A percentile compares a stretch with the other conserved stretches of the same genome.
Conservation (phyloP, 1,140 invertebrate species). For the Octopus bimaculoides region DNA sequence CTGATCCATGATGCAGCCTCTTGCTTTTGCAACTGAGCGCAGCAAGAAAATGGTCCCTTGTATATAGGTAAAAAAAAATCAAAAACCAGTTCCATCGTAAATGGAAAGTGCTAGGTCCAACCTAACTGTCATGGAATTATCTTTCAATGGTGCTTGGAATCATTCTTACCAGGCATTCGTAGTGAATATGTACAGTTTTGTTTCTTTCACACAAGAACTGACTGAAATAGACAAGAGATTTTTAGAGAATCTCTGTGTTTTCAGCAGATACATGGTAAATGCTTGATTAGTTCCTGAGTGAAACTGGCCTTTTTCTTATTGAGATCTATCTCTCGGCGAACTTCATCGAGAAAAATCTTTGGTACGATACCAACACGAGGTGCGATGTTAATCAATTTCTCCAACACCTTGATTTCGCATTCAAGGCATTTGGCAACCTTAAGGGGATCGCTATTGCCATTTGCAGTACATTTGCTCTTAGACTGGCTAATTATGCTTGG, state of each 20-base stretch:
- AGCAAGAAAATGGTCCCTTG: too few species aligned
- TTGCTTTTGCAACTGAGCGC: too few species aligned
- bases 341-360: constrained; percentile 58
- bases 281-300: not conserved
- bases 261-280: not conserved
- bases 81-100: too few species aligned
- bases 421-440: constrained; percentile 27
- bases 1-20: too few species aligned
- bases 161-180: too few species aligned
- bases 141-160: too few species aligned
- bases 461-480: constrained; percentile 52
- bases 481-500: constrained; percentile 71
- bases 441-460: constrained; percentile 34
- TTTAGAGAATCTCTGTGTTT: not conserved
- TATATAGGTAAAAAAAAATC: too few species aligned
- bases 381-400: constrained; percentile 77
- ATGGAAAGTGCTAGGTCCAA: too few species aligned
- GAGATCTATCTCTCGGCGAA: not conserved
- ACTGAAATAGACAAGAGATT: too few species aligned
- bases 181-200: too few species aligned
- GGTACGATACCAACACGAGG: constrained; percentile 71
- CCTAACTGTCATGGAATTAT: too few species aligned
- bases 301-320: not conserved
- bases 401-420: constrained; percentile 53
- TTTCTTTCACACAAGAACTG: too few species aligned